Conservation (phyloP, 1,140 invertebrate species). For the Zaprionus ornatus region DNA sequence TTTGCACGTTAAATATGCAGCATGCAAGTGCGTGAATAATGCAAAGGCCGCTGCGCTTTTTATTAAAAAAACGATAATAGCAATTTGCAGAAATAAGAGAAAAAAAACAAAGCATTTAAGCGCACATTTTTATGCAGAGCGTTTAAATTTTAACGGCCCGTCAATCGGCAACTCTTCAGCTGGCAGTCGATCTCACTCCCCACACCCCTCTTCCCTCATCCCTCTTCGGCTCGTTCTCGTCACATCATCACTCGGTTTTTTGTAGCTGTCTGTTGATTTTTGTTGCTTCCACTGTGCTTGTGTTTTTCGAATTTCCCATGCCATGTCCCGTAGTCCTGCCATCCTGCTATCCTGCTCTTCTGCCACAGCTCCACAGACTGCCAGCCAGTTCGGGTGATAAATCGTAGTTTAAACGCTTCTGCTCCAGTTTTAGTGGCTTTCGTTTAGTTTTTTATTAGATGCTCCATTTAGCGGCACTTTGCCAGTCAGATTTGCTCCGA, state of each 20-base stretch:
- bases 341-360: slow-evolving; percentile 17
- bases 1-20: slow-evolving; percentile 76
- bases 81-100: slow-evolving; percentile 64
- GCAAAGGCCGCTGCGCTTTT: slow-evolving; percentile 66
- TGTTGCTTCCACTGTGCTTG: slow-evolving; percentile 23
- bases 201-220: neutral
- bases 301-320: slow-evolving; percentile 13
- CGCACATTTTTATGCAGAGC: slow-evolving; percentile 61
- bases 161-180: slow-evolving; percentile 45
- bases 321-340: slow-evolving; percentile 1
- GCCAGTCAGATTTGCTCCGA: slow-evolving; percentile 53
- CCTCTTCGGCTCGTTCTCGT: slow-evolving; percentile 49
- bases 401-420: slow-evolving; percentile 80
- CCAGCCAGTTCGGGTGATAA: slow-evolving; percentile 61
- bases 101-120: slow-evolving; percentile 46
- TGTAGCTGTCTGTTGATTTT: slow-evolving; percentile 38
- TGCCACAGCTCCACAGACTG: slow-evolving; percentile 6
- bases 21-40: slow-evolving; percentile 75
- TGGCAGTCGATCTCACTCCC: neutral
- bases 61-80: slow-evolving; percentile 79
- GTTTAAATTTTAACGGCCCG: slow-evolving; percentile 73
- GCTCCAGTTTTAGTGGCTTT: slow-evolving; percentile 74
- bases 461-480: slow-evolving; percentile 69
- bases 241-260: slow-evolving; percentile 71
- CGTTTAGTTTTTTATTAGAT: slow-evolving; percentile 80